phyloP scores from a whole-genome alignment of 2,888 invertebrate species.

The Hermaeophaga mercurialis region DNA sequence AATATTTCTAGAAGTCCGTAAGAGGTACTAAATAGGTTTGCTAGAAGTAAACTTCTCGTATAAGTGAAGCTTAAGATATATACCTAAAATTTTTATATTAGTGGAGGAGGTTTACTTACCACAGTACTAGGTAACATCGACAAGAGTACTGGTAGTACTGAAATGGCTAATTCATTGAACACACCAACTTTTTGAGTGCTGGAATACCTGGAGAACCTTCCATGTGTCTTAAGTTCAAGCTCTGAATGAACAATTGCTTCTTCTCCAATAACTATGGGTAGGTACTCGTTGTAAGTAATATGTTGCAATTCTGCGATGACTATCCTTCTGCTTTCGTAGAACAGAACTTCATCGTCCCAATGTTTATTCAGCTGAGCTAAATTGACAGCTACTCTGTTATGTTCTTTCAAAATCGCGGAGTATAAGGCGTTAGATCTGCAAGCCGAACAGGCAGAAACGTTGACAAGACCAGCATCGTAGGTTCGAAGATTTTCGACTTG shows the following conservation, averaged over 20 bases:
- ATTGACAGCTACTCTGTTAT: slow-evolving; percentile 77
- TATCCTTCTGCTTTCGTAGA: slow-evolving; percentile 75
- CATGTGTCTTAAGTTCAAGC: slow-evolving; percentile 67
- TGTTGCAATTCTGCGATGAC: slow-evolving; percentile 82
- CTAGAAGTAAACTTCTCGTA: too few relatives aligned
- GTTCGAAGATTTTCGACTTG: slow-evolving; percentile 72
- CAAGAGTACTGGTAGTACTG: slow-evolving; percentile 73
- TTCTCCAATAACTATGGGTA: slow-evolving; percentile 78
- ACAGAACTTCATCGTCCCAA: slow-evolving; percentile 80
- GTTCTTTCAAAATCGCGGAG: slow-evolving; percentile 73
- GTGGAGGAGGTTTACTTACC: slow-evolving; percentile 57
- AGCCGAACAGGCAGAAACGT: slow-evolving; percentile 68
- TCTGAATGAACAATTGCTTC: slow-evolving; percentile 68
- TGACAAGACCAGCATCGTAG: slow-evolving; percentile 74
- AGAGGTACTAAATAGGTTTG: too few relatives aligned
- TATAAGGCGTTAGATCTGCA: slow-evolving; percentile 75
- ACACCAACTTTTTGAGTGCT: slow-evolving; percentile 80
- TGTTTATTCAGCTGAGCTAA: slow-evolving; percentile 73
- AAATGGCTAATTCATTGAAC: slow-evolving; percentile 77
- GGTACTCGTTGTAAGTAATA: slow-evolving; percentile 82
- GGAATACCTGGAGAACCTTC: slow-evolving; percentile 80
- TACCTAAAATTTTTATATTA: too few relatives aligned
- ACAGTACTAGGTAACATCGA: slow-evolving; percentile 75
- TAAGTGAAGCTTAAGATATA: too few relatives aligned
- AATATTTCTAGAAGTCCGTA: too few relatives aligned